phyloP scores from a whole-genome alignment of 2,797 vertebrate species.

The Aphelocoma californica region DNA sequence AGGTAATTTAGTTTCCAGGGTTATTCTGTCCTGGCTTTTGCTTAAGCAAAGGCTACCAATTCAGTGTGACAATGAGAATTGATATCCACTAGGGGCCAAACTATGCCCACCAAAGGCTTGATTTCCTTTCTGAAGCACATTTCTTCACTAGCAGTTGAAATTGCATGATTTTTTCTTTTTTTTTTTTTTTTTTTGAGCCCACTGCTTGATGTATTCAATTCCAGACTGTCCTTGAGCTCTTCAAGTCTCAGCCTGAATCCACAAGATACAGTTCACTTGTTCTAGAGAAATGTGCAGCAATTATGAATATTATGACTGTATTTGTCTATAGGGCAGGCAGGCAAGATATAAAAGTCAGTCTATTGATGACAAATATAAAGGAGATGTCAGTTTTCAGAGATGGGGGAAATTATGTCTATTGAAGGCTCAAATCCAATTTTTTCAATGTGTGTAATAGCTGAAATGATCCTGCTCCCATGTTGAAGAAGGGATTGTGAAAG shows the following conservation, averaged over 20 bases:
- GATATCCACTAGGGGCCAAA: conserved; percentile 55
- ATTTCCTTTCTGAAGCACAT: conserved; percentile 30
- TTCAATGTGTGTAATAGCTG: background rate
- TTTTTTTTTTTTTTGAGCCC: background rate
- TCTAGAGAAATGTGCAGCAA: background rate
- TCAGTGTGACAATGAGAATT: conserved; percentile 61
- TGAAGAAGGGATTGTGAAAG: background rate
- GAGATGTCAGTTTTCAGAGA: conserved; percentile 12
- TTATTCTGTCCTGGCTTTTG: conserved; percentile 29
- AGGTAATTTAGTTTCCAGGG: conserved; percentile 50
- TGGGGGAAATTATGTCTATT: background rate
- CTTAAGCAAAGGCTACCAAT: conserved; percentile 56
- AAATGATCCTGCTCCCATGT: background rate
- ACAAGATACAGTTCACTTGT: background rate
- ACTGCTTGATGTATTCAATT: conserved; percentile 23
- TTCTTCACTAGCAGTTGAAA: conserved; percentile 20
- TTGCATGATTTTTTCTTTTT: background rate
- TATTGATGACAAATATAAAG: background rate
- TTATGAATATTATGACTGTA: conserved; percentile 19
- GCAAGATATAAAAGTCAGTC: background rate
- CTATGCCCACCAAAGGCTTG: conserved; percentile 50
- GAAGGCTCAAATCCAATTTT: conserved; percentile 16
- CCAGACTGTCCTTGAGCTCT: conserved; percentile 49
- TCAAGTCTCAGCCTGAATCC: background rate
- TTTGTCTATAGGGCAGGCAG: background rate